Evolutionary conservation across 2,888 invertebrate species (phyloP).

Genomic region (Lysandra coridon): DNA sequence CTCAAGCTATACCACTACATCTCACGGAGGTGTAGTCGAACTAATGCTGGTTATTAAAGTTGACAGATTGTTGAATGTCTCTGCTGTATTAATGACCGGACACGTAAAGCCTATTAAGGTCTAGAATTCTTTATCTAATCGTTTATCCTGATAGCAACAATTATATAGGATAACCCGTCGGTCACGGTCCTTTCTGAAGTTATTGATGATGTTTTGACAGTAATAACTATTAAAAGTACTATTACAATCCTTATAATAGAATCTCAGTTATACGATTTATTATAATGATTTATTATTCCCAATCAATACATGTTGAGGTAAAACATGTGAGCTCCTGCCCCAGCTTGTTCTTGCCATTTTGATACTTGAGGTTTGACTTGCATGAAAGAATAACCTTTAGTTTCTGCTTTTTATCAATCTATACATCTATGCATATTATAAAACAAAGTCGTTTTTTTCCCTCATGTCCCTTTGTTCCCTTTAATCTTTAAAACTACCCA

Average conservation of each 20-base stretch:
- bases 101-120: background rate
- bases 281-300: background rate
- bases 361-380: too few relatives aligned
- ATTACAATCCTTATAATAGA: background rate
- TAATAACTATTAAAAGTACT: background rate
- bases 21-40: background rate
- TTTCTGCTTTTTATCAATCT: too few relatives aligned
- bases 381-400: too few relatives aligned
- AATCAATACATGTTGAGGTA: background rate
- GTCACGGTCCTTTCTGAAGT: background rate
- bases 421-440: too few relatives aligned
- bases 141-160: background rate
- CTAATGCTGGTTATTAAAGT: slow-evolving; percentile 4
- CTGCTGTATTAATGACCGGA: background rate
- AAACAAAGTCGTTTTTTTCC: too few relatives aligned
- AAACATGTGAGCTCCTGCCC: too few relatives aligned
- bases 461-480: too few relatives aligned
- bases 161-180: slow-evolving; percentile 3
- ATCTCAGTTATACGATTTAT: background rate
- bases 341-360: too few relatives aligned
- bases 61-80: background rate
- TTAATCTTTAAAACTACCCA: too few relatives aligned
- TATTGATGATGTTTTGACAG: slow-evolving; percentile 14
- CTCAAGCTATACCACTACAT: background rate
- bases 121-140: background rate